Evolutionary conservation across 2,797 vertebrate species (phyloP), one percentile per base, ranked within the genome.

Genomic region (Crenichthys baileyi): DNA sequence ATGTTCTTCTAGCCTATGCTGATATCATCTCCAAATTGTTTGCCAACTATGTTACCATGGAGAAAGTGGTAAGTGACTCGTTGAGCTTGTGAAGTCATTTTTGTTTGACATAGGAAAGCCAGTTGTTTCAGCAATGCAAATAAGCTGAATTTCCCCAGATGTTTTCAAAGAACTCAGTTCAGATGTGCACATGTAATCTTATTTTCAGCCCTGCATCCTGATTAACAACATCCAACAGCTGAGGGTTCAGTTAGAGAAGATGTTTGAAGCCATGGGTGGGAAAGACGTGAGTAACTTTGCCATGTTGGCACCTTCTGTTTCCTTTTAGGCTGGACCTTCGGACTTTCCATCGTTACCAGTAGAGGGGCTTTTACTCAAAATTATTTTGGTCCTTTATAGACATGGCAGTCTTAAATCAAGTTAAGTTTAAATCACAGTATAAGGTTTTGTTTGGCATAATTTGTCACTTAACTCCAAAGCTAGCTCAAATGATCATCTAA

Each of bases 171-270:
- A 39, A 1, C 7, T 67, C 8, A 55, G 31, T 48, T 70, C 8
- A 70, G 15, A 68, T 26, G n/a, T 31, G 7, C 22, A 31, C 36
- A 12, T 76, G 26, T 41, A 18, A 11, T 83, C 44, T 90, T 73
- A 6, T 87, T 83, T 77, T 36, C 85, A 98, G 97, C 97, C 97
- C 79, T 99, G 98, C 92, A 99, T 99, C 94, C 95, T 99, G 85
- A 99, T 99, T 93, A 99, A 99, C 93, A 99, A 99, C 92, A 99
- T 99, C 53, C 98, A 99, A 73, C 98, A 99, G 92, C 96, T 99
- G 3, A 95, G 98, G 0, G 98, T 99, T 60, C 98, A 99, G 91
- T 94, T 99, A 0, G 98, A 99, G 95, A 99, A 98, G 95, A 99
- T 99, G 98, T 99, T 99, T 80, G 98, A 99, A 91, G 98, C 98